Evolutionary conservation across 2,113 vertebrate species (phyloP), one percentile per base, ranked within the genome.

Genomic region (Odocoileus hemionus): DNA sequence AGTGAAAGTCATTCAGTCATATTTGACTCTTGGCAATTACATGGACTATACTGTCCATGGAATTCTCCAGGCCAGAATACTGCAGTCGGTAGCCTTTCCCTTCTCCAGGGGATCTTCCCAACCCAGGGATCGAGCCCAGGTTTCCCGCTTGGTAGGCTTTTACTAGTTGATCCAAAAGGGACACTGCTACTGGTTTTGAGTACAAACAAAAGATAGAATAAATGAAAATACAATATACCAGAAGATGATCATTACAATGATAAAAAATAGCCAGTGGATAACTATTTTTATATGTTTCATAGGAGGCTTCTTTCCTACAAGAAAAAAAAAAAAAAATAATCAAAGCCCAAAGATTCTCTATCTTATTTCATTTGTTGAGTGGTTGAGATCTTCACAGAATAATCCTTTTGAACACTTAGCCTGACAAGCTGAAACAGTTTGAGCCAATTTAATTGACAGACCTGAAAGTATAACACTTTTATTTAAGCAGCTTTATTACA

Each of bases 371-470:
- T 50, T 91, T 64, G 19, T 52, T 74, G 43, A 85, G 7, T 7
- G 57, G 14, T 76, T 84, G 19, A 86, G 57, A 74, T 52, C 82
- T 61, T 28, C 58, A 74, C 76, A 74, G 33, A 30, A 70, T 58
- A 74, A 92, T 87, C 14, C 36, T 80, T 97, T 93, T 88, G 76
- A 91, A 96, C 64, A 74, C 2, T 64, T 80, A 33, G 28, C 55
- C 47, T 90, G 84, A 91, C 43, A 61, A 45, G 8, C 52, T 85
- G 33, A 95, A 88, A 95, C 78, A 94, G 82, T 96, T 52, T 96
- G 93, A 94, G 50, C 13, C 91, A 91, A 84, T 80, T 80, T 97
- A 96, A 97, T 93, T 52, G 86, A 96, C 57, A 96, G 30, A 21
- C 30, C 7, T 79, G 25, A 57, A 74, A 91, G 52, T 28, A 39